Evolutionary conservation across 2,113 vertebrate species (phyloP), one percentile per base, ranked within the genome.

Genomic region (Atherinomorus stipes): DNA sequence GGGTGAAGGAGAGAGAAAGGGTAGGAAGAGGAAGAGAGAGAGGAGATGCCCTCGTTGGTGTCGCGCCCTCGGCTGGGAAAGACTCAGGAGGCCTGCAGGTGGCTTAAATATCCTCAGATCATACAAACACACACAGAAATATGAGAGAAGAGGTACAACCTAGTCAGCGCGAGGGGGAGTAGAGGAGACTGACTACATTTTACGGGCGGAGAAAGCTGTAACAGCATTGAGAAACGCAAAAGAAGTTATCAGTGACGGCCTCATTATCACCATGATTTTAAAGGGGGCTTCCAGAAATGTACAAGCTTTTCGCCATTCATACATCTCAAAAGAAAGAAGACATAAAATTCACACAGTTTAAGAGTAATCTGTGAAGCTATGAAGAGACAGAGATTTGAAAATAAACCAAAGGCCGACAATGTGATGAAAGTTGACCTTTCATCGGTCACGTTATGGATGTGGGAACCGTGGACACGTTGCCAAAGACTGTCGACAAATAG

Each of bases 301-400:
- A 61, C 18, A 57, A 57, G 11, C 54, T 16, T 8, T 57, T 57
- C 19, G 54, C 8, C 8, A n/a, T 34, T 10, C 58, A 61, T 7
- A 61, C 38, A 61, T 16, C 58, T 2, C 58, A 61, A 12, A 61
- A 38, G 13, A 61, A 12, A 10, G 37, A 61, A 44, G 21, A 61
- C 0, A 13, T 42, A 3, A 51, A n/a, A 5, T 22, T 51, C 21
- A 51, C 19, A 1, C n/a, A 51, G 21, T 22, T 51, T 11, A 51
- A 51, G 21, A 51, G 49, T 23, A 51, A 44, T 11, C 37, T 61
- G 16, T 11, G 58, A 42, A 61, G 58, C 21, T 42, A 61, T 8
- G 58, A 61, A 23, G 38, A 60, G 25, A 60, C 58, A 40, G 57
- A 59, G 15, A 25, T 59, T 59, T 7, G 34, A 59, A 4, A 40